Evolutionary conservation across 2,113 vertebrate species (phyloP).

Genomic region (Mugil cephalus): DNA sequence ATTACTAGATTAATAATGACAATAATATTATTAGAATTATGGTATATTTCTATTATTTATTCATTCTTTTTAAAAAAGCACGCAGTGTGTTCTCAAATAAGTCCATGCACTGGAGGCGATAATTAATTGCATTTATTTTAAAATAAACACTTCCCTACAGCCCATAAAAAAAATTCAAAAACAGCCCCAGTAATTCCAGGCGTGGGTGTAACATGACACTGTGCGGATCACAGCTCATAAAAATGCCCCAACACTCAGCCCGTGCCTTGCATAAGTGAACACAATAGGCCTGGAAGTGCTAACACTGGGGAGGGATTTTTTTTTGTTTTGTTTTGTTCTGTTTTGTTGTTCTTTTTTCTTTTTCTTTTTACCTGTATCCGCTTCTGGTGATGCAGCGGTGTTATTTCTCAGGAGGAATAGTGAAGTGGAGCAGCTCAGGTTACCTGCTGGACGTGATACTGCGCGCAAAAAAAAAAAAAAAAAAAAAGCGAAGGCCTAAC

Average conservation of each 20-base stretch:
- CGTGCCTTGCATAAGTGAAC: slow-evolving; percentile 49
- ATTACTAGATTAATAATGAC: not conserved
- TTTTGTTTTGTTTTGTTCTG: too few species aligned
- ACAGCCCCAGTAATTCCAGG: slow-evolving; percentile 24
- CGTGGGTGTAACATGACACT: slow-evolving; percentile 44
- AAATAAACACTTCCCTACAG: slow-evolving; percentile 30
- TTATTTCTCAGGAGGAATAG: slow-evolving; percentile 48
- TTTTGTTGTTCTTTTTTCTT: not conserved
- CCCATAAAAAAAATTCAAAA: slow-evolving; percentile 5
- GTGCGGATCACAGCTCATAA: slow-evolving; percentile 58
- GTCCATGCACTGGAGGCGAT: not conserved
- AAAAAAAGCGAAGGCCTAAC: slow-evolving; percentile 40
- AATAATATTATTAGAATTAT: not conserved
- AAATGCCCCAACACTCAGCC: slow-evolving; percentile 31
- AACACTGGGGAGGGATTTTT: slow-evolving; percentile 28
- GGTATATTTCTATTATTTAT: not conserved
- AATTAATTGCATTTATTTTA: slow-evolving; percentile 43
- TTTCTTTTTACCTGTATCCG: slow-evolving; percentile 26
- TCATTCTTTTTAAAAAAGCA: not conserved
- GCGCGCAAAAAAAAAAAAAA: too few species aligned
- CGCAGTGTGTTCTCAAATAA: not conserved
- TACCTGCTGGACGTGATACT: slow-evolving; percentile 51
- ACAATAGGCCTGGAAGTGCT: slow-evolving; percentile 57
- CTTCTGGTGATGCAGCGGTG: slow-evolving; percentile 15
- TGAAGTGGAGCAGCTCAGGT: slow-evolving; percentile 40